Percentiles rank a stretch among this genome's conserved stretches.
Conservation (phyloP, 1,140 invertebrate genomes). For the Uloborus diversus region DNA sequence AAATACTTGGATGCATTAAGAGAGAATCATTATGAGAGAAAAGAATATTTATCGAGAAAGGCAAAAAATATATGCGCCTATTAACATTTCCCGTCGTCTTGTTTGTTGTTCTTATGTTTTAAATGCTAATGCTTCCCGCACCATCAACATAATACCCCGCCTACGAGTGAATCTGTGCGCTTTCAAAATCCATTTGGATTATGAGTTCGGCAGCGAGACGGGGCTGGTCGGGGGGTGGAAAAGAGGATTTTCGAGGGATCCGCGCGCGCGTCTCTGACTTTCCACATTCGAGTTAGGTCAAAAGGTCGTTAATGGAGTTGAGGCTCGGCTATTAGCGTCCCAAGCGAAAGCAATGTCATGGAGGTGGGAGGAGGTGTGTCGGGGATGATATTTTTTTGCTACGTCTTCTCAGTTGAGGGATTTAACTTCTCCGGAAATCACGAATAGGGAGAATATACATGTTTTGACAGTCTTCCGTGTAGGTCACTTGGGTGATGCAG, state of each 20-base stretch:
- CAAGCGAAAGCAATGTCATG: background rate
- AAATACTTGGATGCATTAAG: background rate
- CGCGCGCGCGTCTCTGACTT: conserved; percentile 23
- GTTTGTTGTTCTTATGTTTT: conserved; percentile 12
- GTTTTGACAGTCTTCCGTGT: background rate
- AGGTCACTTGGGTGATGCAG: too few relatives aligned
- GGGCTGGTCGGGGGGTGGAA: background rate
- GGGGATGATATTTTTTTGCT: too few relatives aligned
- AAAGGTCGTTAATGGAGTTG: conserved; percentile 55
- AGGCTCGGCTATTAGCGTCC: conserved; percentile 38
- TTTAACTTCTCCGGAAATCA: conserved; percentile 28
- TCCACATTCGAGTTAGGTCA: conserved; percentile 18
- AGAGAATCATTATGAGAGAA: background rate
- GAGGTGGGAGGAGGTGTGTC: conserved; percentile 22
- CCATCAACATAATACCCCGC: conserved; percentile 25
- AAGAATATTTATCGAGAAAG: background rate
- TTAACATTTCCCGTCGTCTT: background rate
- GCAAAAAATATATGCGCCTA: background rate
- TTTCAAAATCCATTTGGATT: conserved; percentile 54
- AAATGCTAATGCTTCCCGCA: conserved; percentile 38
- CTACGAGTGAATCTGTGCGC: conserved; percentile 22
- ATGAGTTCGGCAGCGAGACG: background rate
- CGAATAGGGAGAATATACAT: background rate
- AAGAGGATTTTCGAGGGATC: conserved; percentile 29
- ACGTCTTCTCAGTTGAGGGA: conserved; percentile 11